Conservation (phyloP, 2,888 invertebrate genomes). For the Lepidocyrtinus sp. region DNA sequence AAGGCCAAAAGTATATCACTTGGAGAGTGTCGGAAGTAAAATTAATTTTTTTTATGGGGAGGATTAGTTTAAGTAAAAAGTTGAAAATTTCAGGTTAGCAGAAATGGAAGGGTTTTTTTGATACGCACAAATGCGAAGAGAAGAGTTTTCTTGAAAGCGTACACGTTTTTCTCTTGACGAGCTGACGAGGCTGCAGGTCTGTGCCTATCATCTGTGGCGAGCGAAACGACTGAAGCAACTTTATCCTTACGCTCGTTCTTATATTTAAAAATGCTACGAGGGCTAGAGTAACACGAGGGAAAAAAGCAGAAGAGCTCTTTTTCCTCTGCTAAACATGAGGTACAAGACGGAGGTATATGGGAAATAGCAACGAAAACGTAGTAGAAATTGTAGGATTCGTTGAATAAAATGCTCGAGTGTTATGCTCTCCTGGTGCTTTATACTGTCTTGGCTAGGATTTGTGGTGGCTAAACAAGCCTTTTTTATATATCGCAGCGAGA, state of each 20-base stretch:
- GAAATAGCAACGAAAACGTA: neutral
- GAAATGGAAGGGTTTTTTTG: neutral
- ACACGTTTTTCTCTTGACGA: constrained; percentile 46
- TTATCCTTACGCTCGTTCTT: constrained; percentile 37
- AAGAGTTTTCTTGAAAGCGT: constrained; percentile 19
- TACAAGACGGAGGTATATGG: neutral
- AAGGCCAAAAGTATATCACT: too few species aligned
- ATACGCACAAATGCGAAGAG: neutral
- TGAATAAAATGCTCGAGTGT: neutral
- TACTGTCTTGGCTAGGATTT: neutral
- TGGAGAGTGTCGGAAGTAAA: neutral
- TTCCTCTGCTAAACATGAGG: neutral
- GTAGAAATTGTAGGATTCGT: neutral
- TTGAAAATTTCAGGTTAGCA: neutral
- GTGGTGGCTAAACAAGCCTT: too few species aligned
- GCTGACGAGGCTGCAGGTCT: constrained; percentile 37
- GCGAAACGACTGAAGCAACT: constrained; percentile 56
- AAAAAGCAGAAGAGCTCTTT: neutral
- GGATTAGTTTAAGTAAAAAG: neutral
- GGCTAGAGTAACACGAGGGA: neutral
- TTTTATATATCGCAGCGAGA: too few species aligned
- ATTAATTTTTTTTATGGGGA: neutral
- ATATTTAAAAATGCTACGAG: constrained; percentile 36
- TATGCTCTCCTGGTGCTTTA: too few species aligned
- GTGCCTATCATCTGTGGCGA: constrained; percentile 58